phyloP scores from a whole-genome alignment of 2,888 invertebrate species.

The Oxycera nigricornis region DNA sequence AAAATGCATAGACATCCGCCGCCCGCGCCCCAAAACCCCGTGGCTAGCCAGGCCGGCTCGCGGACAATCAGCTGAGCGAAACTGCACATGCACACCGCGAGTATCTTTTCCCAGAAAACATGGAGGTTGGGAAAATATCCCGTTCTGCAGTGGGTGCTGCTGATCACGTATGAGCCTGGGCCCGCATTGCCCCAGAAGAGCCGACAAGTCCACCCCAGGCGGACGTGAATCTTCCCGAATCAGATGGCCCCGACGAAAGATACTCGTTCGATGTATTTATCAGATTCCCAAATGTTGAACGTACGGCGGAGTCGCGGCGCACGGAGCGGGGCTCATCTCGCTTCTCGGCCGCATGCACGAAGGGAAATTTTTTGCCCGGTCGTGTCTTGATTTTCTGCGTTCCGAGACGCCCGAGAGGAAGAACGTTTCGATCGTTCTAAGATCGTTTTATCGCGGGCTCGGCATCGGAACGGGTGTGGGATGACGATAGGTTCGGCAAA shows the following conservation, averaged over 20 bases:
- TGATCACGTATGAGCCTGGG: background rate
- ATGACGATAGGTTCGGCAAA: background rate
- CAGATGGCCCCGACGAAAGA: background rate
- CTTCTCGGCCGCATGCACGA: background rate
- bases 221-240: background rate
- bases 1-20: background rate
- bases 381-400: conserved; percentile 18
- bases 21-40: background rate
- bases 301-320: background rate
- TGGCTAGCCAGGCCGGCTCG: background rate
- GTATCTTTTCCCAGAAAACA: background rate
- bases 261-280: background rate
- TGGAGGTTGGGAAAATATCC: conserved; percentile 26
- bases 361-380: conserved; percentile 6
- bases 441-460: background rate
- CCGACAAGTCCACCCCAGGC: background rate
- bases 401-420: conserved; percentile 3
- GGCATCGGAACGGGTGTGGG: background rate
- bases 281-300: background rate
- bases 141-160: conserved; percentile 4
- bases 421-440: background rate
- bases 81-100: conserved; percentile 29
- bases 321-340: background rate
- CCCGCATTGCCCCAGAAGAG: conserved; percentile 4
- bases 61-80: background rate